Evolutionary conservation across 1,140 invertebrate species (phyloP), one percentile per base, ranked within the genome.

Genomic region (Batillaria attramentaria): DNA sequence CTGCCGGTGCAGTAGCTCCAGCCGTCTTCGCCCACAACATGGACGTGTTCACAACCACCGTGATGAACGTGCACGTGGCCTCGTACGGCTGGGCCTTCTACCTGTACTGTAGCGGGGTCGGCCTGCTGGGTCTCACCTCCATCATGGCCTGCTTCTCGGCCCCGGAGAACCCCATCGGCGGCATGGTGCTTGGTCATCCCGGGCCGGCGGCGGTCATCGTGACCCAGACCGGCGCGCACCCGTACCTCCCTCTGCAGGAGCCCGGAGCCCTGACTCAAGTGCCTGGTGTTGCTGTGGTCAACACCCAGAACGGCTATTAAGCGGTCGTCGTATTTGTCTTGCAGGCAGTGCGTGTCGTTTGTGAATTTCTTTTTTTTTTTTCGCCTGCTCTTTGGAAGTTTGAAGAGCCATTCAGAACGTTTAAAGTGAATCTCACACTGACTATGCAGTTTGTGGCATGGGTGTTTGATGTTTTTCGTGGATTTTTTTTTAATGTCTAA

Each of bases 41-140:
- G 4, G 70, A 46, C 2, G 4, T 74, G 0, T 39, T 37, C n/a
- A 72, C 46, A 2, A 3, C 20, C 1, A 60, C 6, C 37, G 0
- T 39, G 24, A 10, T n/a, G 35, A 35, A 35, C 72, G 0, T 60
- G 6, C 33, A 74, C 10, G 10, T 74, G 18, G 28, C 33, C 50
- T 57, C 33, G 31, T 74, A 74, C 54, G 72, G 46, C 6, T 74
- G 72, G 72, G 72, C 46, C 10, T 57, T 74, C 46, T 54, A 57
- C 54, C 10, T 74, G 46, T 74, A 37, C 54, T 50, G 46, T 72
- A 31, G 28, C n/a, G 70, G 70, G n/a, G 24, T 72, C 20, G 41
- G 20, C 10, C 28, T 72, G 3, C 42, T 72, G n/a, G 42, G 28
- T 18, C 42, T 72, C 10, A 20, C 42, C 20, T 72, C 70, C 31